Conservation (phyloP, 1,140 invertebrate species). For the Teleogryllus occipitalis region DNA sequence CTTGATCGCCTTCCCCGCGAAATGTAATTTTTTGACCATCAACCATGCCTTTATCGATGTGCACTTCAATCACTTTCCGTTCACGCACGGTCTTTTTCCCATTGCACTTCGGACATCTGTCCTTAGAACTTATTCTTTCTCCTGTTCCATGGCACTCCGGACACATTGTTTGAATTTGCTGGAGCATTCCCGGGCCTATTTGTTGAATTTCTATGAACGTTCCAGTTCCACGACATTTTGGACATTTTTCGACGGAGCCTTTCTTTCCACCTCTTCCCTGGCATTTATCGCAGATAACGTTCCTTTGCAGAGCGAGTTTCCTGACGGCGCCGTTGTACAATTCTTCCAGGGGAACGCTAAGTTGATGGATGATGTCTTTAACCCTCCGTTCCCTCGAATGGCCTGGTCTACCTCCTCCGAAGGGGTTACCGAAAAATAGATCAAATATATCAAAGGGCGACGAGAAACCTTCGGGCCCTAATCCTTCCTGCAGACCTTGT, state of each 20-base stretch:
- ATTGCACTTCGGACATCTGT: not conserved
- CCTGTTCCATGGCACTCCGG: not conserved
- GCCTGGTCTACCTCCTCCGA: not conserved
- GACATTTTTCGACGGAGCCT: not conserved
- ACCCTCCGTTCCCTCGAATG: not conserved
- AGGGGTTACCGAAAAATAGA: not conserved
- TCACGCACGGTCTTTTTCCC: not conserved
- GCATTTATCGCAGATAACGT: not conserved
- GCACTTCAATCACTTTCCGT: not conserved
- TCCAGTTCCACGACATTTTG: not conserved
- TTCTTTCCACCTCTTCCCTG: not conserved
- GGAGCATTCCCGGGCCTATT: not conserved
- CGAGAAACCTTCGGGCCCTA: not conserved
- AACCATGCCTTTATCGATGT: not conserved
- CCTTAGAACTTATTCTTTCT: not conserved
- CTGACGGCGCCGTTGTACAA: not conserved
- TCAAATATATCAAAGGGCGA: not conserved
- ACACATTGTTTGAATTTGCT: not conserved
- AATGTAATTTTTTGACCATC: not conserved
- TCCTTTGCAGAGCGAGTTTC: not conserved
- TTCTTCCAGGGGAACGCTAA: not conserved
- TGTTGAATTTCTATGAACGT: not conserved
- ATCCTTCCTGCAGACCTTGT: conserved; percentile 80
- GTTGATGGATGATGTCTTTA: not conserved
- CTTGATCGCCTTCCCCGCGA: not conserved